These are phyloP conservation scores for Drosophila cognata DNA, from an alignment of 2,888 invertebrate genomes.

Conservation along the genomic window DNA sequence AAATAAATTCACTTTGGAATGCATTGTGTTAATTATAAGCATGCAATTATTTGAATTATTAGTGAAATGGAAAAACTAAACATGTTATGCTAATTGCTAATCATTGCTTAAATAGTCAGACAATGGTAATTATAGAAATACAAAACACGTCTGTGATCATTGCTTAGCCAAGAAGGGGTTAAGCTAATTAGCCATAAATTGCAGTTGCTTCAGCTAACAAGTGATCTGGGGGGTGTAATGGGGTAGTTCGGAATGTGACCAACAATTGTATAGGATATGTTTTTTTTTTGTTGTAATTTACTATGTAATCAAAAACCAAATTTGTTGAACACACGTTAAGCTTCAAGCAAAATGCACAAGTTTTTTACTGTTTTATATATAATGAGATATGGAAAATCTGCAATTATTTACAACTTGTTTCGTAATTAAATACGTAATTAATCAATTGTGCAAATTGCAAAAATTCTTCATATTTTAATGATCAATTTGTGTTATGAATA, in stretches of 20 bases:
- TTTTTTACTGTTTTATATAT: neutral
- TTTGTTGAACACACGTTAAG: neutral
- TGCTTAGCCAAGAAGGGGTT: slow-evolving; percentile 21
- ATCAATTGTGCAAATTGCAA: neutral
- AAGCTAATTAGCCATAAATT: slow-evolving; percentile 45
- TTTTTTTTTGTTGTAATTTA: slow-evolving; percentile 4
- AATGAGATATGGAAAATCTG: slow-evolving; percentile 1
- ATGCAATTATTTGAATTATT: slow-evolving; percentile 9
- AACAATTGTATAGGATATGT: neutral
- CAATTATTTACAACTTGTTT: slow-evolving; percentile 14
- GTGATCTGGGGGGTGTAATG: too few relatives aligned
- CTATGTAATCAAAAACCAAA: slow-evolving; percentile 9
- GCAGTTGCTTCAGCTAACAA: slow-evolving; percentile 22
- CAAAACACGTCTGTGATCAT: slow-evolving; percentile 35
- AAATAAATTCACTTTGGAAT: slow-evolving; percentile 15
- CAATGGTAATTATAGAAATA: slow-evolving; percentile 44
- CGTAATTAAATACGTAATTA: slow-evolving; percentile 8
- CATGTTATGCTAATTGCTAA: slow-evolving; percentile 65
- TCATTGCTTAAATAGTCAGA: slow-evolving; percentile 43
- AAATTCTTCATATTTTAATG: neutral
- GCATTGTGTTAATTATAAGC: slow-evolving; percentile 2
- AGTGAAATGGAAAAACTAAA: slow-evolving; percentile 29
- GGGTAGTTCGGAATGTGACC: neutral
- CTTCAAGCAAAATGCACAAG: neutral
- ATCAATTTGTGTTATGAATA: neutral